A percentile compares a stretch with the other conserved stretches of the same genome.
These are phyloP conservation scores for Ypsolopha scabrella DNA, from an alignment of 2,888 invertebrate genomes.

Conservation along the genomic window DNA sequence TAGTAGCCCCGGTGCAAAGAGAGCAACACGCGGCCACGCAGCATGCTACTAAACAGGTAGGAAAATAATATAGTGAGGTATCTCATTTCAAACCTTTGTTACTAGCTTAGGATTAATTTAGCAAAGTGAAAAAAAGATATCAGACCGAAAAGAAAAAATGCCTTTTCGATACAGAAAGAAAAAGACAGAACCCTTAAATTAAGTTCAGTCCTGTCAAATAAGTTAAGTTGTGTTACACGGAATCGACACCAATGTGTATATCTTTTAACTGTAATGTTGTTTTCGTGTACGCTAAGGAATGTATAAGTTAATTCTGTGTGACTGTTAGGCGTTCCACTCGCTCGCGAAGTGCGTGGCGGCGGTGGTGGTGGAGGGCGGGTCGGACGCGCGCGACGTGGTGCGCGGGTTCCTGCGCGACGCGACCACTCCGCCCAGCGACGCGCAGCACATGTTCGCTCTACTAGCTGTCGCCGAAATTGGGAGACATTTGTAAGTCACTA, in stretches of 20 bases:
- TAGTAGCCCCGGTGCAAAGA: constrained; percentile 78
- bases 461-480: constrained; percentile 98
- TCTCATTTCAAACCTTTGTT: too few relatives aligned
- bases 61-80: not conserved
- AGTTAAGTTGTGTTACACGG: too few relatives aligned
- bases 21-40: constrained; percentile 53
- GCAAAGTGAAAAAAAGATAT: too few relatives aligned
- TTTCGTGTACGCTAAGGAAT: too few relatives aligned
- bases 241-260: too few relatives aligned
- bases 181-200: too few relatives aligned
- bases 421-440: constrained; percentile 74
- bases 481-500: constrained; percentile 88
- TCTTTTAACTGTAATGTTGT: too few relatives aligned
- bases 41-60: constrained; percentile 72
- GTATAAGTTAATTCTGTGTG: too few relatives aligned
- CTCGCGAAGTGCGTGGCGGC: constrained; percentile 97
- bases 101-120: too few relatives aligned
- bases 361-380: constrained; percentile 83
- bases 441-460: constrained; percentile 92
- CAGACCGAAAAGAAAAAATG: too few relatives aligned
- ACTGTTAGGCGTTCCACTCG: constrained; percentile 87
- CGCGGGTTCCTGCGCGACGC: constrained; percentile 18
- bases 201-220: too few relatives aligned
- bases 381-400: constrained; percentile 74
- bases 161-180: too few relatives aligned